Evolutionary conservation across 64 coral and sea anemone genomes (phyloP).

Genomic region (Actinia tenebrosa): DNA sequence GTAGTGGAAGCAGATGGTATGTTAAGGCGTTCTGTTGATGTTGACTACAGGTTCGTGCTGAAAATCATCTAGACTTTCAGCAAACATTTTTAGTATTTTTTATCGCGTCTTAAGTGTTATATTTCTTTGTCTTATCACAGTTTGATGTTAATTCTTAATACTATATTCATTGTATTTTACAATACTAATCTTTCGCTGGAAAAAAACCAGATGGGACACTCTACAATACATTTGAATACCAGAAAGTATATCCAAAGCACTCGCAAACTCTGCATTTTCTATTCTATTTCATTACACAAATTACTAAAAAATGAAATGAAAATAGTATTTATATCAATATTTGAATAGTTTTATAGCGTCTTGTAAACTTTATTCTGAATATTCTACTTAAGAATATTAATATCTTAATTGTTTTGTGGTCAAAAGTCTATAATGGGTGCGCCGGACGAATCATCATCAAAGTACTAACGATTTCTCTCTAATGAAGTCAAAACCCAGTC

Average conservation of each 20-base stretch:
- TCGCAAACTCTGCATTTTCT: too few relatives aligned
- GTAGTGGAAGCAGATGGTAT: neutral
- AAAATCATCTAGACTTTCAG: neutral
- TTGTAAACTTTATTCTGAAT: neutral
- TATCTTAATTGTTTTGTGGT: neutral
- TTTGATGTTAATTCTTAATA: neutral
- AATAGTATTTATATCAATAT: neutral
- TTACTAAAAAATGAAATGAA: neutral
- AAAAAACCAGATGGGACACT: neutral
- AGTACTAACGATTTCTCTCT: neutral
- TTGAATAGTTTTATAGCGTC: neutral
- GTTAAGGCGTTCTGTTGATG: neutral
- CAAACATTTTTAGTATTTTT: neutral
- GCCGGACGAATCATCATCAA: neutral
- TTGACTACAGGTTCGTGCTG: neutral
- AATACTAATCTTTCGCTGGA: neutral
- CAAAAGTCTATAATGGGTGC: neutral
- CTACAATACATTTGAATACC: too few relatives aligned
- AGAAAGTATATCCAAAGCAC: too few relatives aligned
- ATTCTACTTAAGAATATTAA: neutral
- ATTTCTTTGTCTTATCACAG: slow-evolving; percentile 2
- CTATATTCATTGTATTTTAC: neutral
- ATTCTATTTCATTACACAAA: neutral
- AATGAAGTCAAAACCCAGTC: slow-evolving; percentile 1
- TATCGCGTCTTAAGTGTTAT: neutral